Base-by-base conservation (phyloP, 2,113 vertebrate genomes). In the Eidolon helvum region DNA sequence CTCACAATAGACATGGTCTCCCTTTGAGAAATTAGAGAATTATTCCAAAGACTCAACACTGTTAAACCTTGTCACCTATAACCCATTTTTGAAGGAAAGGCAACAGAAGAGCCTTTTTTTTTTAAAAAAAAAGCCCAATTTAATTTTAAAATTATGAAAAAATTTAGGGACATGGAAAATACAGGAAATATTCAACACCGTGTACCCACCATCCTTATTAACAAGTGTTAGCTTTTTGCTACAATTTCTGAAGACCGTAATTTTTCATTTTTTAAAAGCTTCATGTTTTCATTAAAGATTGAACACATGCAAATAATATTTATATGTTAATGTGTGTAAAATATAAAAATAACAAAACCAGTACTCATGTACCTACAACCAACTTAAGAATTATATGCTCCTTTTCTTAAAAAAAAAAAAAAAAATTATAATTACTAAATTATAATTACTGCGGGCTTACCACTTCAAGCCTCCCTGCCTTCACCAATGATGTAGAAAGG, bases 91-190 rank as follows among this genome's bases (percentile, higher is more conserved):
- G 10, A 85, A 43, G 89, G 38, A 78, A 72, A 94, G 74, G 22
- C 1, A 74, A 12, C 26, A 75, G 21, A 11, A 12, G 71, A 38
- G 7, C 16, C 45, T 86, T 75, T 77, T 61, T 93, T 38, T 43
- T 43, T 48, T 45, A 45, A 45, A 45, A 45, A 1, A 59, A 88
- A 88, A 78, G 4, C 21, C 11, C 7, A 57, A 82, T 15, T 97
- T 78, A 89, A 87, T 85, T 86, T 85, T 83, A 65, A 75, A 90
- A 69, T 74, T 93, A 63, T 77, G 30, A 79, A 71, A 86, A 65
- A 48, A 5, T 95, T 85, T n/a, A 66, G 57, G 18, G 12, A 40
- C 63, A 40, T 11, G 74, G 55, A 74, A 82, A 83, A 38, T 43
- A 40, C 18, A 88, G 28, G 69, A 95, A 85, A 77, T 77, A 11